A percentile compares a stretch with the other conserved stretches of the same genome.
Evolutionary conservation across 2,113 vertebrate genomes (phyloP).

Genomic region (Microcebus lehilahytsara): DNA sequence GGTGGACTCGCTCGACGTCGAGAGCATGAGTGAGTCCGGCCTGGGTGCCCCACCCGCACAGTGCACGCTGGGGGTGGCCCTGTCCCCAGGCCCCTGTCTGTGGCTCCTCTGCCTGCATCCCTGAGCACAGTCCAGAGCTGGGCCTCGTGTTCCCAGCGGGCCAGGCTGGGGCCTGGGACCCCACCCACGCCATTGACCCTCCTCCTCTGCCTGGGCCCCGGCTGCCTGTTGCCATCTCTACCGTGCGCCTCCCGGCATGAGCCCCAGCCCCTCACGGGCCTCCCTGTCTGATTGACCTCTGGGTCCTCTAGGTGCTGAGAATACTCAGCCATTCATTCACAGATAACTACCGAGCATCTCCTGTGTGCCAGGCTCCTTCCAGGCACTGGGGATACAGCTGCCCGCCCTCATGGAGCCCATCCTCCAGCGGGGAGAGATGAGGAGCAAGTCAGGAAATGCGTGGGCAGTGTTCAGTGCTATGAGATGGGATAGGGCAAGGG

Average conservation of each 20-base stretch:
- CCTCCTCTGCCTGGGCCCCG: not conserved
- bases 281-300: not conserved
- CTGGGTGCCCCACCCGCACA: rapidly evolving
- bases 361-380: not conserved
- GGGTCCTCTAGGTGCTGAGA: not conserved
- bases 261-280: not conserved
- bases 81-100: rapidly evolving
- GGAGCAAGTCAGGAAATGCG: not conserved
- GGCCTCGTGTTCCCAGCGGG: not conserved
- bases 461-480: not conserved
- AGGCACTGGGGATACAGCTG: not conserved
- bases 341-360: not conserved
- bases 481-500: not conserved
- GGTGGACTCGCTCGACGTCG: conserved; percentile 94
- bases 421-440: not conserved
- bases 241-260: not conserved
- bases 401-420: not conserved
- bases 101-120: not conserved
- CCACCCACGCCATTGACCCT: too few relatives aligned
- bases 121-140: not conserved
- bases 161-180: too few relatives aligned
- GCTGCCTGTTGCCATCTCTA: not conserved
- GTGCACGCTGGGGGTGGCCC: rapidly evolving
- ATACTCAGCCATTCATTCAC: not conserved
- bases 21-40: conserved; percentile 93